Base-by-base conservation (phyloP, 2,113 vertebrate species). In the Epinephelus cyanopodus region DNA sequence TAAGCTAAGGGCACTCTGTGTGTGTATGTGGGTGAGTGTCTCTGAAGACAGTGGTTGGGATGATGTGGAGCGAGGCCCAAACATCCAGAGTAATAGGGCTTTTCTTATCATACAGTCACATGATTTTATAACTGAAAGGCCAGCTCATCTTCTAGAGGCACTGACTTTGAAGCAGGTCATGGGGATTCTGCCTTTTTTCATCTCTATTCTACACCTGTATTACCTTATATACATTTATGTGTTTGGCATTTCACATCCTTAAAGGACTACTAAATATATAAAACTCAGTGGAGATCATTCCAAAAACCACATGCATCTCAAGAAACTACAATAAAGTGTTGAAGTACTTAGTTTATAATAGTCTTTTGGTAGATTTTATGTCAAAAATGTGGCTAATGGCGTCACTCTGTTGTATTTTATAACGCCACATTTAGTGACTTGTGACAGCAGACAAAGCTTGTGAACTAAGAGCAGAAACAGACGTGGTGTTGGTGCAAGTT, bases 51-150 rank as follows among this genome's bases (percentile, higher is more conserved):
- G 56, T 52, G 64, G 68, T 25, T 68, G 37, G 65, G 56, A 29
- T 67, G 69, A 74, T 65, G 45, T 79, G 13, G 14, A 58, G 33
- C 58, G 66, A 81, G 56, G 19, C 50, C 71, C 27, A 75, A 80
- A 76, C 14, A 84, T 62, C 62, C 66, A 77, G 33, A 76, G 73
- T 58, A 85, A 82, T 60, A 50, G 29, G 84, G 37, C 60, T 85
- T 69, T 63, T 29, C 66, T 85, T 78, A 86, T 85, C 86, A 60
- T 81, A 9, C 25, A 70, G 63, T 83, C 77, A 64, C 74, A 74
- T 79, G 90, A 81, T 70, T 85, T 76, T 70, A 37, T 74, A 45
- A 85, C 33, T 71, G 73, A 73, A 83, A 81, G 71, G 29, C 18
- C n/a, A 7, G 37, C 66, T 79, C 53, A 62, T 82, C 61, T 66